These are phyloP conservation scores for Eupithecia exiguata DNA, from an alignment of 2,888 invertebrate genomes.

Conservation along the genomic window DNA sequence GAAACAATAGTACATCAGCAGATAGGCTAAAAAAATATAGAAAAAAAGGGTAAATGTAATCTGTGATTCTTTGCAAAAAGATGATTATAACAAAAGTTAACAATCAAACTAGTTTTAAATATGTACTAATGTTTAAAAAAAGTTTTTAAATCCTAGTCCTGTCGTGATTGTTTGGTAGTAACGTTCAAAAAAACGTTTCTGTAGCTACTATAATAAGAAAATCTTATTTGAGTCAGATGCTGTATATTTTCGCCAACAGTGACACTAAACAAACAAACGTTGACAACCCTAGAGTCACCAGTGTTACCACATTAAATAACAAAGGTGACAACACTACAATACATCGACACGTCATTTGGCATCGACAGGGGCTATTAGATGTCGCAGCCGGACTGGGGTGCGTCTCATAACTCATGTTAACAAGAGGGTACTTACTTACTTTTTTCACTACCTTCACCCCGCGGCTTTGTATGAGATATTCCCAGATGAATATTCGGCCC, in stretches of 20 bases:
- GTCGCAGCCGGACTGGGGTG: slow-evolving; percentile 51
- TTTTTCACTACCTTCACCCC: background rate
- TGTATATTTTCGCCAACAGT: background rate
- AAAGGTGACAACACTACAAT: slow-evolving; percentile 80
- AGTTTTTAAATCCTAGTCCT: no score
- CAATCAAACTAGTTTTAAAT: no score
- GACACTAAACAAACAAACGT: slow-evolving; percentile 15
- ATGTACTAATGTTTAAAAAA: no score
- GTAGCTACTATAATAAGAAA: background rate
- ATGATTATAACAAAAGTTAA: background rate
- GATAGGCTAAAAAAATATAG: no score
- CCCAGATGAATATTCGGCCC: background rate
- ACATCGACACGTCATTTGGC: slow-evolving; percentile 77
- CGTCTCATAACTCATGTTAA: slow-evolving; percentile 77
- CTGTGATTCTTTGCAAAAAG: background rate
- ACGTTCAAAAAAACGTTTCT: background rate
- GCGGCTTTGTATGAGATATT: background rate
- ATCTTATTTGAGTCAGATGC: background rate
- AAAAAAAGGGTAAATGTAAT: background rate
- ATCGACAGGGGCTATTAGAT: slow-evolving; percentile 70
- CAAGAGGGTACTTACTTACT: slow-evolving; percentile 58
- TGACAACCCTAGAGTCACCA: slow-evolving; percentile 45
- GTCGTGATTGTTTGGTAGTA: background rate
- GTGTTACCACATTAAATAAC: slow-evolving; percentile 70
- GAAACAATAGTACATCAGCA: background rate